phyloP scores from a whole-genome alignment of 2,113 vertebrate species.

The Bubo blakistoni region DNA sequence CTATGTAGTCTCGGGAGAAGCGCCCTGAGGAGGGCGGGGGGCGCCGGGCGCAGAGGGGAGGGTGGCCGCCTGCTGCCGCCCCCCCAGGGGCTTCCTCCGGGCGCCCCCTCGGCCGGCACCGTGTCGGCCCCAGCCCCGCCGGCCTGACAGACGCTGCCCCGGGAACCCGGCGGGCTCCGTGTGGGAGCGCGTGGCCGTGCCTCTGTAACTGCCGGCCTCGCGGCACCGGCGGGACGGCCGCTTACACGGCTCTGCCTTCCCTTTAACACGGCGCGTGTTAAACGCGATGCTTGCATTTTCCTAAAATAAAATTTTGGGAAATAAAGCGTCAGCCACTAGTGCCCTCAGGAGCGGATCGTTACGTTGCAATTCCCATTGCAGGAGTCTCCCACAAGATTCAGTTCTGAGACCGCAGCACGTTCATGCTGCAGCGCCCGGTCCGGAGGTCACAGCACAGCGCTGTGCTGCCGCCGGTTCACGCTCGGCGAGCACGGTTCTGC shows the following conservation, averaged over 20 bases:
- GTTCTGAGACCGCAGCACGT: too few species aligned
- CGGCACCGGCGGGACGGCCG: background rate
- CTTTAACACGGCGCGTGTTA: background rate
- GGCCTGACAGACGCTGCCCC: background rate
- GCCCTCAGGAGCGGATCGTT: background rate
- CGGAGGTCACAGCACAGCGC: rapidly evolving
- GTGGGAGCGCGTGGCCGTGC: background rate
- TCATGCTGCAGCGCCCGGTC: background rate
- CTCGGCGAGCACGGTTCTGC: too few species aligned
- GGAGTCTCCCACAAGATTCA: rapidly evolving
- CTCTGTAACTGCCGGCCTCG: rapidly evolving
- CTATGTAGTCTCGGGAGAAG: background rate
- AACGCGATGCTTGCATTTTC: background rate
- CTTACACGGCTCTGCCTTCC: rapidly evolving
- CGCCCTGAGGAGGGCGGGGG: background rate
- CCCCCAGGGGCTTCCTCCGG: background rate
- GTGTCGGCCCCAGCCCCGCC: background rate
- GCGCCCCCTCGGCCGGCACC: background rate
- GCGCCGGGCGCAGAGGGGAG: background rate
- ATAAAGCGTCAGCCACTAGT: rapidly evolving
- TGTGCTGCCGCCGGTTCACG: background rate
- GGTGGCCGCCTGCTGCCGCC: background rate
- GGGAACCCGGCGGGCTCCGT: background rate
- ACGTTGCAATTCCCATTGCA: background rate
- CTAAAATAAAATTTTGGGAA: too few species aligned